These are phyloP conservation scores for Villa cingulata DNA, from an alignment of 2,888 invertebrate genomes.

Conservation along the genomic window DNA sequence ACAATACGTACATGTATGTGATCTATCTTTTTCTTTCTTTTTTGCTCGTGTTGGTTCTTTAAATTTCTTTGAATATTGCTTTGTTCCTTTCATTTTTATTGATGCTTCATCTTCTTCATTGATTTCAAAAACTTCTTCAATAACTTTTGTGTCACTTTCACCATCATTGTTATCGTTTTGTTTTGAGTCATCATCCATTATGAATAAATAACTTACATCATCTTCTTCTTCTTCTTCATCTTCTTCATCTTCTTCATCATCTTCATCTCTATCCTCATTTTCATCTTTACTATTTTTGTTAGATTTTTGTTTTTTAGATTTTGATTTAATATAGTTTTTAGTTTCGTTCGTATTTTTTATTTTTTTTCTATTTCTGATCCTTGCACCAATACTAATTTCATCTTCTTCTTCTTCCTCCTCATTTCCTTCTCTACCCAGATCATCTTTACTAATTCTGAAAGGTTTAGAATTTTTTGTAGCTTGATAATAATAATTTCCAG, in stretches of 20 bases:
- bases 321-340: no score
- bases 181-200: conserved; percentile 53
- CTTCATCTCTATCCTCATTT: no score
- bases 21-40: conserved; percentile 38
- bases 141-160: conserved; percentile 36
- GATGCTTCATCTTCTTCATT: conserved; percentile 8
- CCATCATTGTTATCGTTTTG: conserved; percentile 37
- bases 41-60: conserved; percentile 41
- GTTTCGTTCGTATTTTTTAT: no score
- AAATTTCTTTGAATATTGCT: no score
- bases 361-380: no score
- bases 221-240: conserved; percentile 3
- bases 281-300: neutral
- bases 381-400: neutral
- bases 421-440: neutral
- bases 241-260: no score
- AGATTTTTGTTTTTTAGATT: no score
- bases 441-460: conserved; percentile 34
- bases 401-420: neutral
- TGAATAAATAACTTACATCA: conserved; percentile 53
- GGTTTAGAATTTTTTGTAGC: conserved; percentile 49
- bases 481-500: conserved; percentile 73
- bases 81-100: neutral
- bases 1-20: conserved; percentile 78
- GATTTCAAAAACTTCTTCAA: conserved; percentile 18